Base-by-base conservation (phyloP, 1,140 invertebrate species). In the Heliconius hewitsoni region DNA sequence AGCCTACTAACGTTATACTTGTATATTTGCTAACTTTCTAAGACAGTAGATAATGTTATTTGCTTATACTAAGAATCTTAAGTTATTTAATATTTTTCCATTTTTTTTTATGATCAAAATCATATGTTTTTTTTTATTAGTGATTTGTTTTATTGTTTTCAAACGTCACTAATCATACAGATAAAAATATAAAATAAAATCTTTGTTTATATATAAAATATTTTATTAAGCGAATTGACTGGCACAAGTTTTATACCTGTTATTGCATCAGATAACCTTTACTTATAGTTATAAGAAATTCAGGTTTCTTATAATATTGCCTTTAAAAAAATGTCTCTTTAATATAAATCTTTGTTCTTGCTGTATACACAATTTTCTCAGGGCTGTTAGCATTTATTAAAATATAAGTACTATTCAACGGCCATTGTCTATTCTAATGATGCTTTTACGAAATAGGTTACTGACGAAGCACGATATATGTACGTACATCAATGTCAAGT, bases 401-500 rank as follows among this genome's bases (percentile, higher is more conserved):
- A 39, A 16, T 23, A 8, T 37, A 37, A 37, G 34, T 70, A 46
- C 73, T 74, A 78, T 57, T 78, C 23, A 30, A 57, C 57, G 27
- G 39, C 81, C 80, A 79, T 84, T 82, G 83, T 86, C 80, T 71
- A 84, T 84, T 84, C 78, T 74, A 79, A 18, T 42, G 34, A 83
- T 76, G 66, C 75, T 73, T 77, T 90, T 86, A 84, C 85, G 86
- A 90, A 87, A 87, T 84, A 85, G 85, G 81, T 83, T 79, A 76
- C 39, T 74, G 23, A 70, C 66, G 66, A 80, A 80, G 3, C 11
- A 30, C 57, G 11, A 27, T 66, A 27, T 27, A 66, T 9, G 81
- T 83, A 46, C 6, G 18, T 52, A 82, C 78, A 77, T 77, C 87
- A 90, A 89, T 90, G 89, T 89, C 89, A 90, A 90, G 89, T 86